phyloP scores from a whole-genome alignment of 2,888 invertebrate species.

The Holacanthella duospinosa region DNA sequence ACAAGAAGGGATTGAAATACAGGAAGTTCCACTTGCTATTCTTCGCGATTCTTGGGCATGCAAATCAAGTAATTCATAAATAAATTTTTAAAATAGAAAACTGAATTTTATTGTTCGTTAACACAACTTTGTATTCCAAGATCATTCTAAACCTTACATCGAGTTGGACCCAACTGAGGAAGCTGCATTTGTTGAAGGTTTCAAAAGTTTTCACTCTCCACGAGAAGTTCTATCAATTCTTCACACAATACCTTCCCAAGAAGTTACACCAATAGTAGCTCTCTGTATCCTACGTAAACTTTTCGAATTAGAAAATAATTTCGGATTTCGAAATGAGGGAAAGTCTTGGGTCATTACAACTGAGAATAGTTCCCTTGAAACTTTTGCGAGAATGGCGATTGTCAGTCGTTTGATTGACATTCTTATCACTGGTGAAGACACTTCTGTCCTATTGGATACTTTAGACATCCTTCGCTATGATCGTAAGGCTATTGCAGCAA shows the following conservation, averaged over 20 bases:
- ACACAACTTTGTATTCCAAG: too few relatives aligned
- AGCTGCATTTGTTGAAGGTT: conserved; percentile 40
- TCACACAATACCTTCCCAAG: conserved; percentile 43
- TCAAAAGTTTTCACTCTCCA: conserved; percentile 40
- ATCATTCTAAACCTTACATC: conserved; percentile 20
- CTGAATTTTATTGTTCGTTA: too few relatives aligned
- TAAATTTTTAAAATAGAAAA: not conserved
- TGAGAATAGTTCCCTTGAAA: conserved; percentile 39
- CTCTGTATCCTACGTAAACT: conserved; percentile 44
- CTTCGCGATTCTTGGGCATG: not conserved
- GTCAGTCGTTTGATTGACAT: conserved; percentile 46
- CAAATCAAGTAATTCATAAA: too few relatives aligned
- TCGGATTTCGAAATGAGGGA: conserved; percentile 38
- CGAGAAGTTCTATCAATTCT: conserved; percentile 43
- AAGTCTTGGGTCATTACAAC: conserved; percentile 37
- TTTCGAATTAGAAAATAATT: conserved; percentile 44
- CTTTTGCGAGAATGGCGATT: conserved; percentile 43
- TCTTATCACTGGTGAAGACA: conserved; percentile 43
- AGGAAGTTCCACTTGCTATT: conserved; percentile 57
- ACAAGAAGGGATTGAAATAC: conserved; percentile 57
- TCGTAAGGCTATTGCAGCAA: not conserved
- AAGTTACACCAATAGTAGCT: conserved; percentile 45
- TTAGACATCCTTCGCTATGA: conserved; percentile 41
- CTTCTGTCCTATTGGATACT: conserved; percentile 42
- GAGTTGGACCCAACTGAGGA: conserved; percentile 33